phyloP scores from a whole-genome alignment of 2,888 invertebrate genomes.

The Heliconius cydno region DNA sequence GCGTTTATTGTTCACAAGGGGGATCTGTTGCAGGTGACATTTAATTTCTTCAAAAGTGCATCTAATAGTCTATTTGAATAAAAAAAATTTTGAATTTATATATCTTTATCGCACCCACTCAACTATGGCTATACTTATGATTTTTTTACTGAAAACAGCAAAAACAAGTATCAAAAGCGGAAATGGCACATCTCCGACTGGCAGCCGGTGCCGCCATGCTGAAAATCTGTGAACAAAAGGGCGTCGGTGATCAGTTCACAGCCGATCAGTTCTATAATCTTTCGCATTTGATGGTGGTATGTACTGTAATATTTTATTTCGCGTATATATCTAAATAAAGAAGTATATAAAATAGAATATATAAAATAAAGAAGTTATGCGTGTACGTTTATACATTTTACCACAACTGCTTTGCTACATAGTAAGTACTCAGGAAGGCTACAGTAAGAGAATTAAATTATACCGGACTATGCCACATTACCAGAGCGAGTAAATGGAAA shows the following conservation, averaged over 20 bases:
- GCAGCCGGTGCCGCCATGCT: slow-evolving; percentile 98
- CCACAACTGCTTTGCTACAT: too few relatives aligned
- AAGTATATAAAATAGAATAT: too few relatives aligned
- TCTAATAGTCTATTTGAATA: neutral
- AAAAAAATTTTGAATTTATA: too few relatives aligned
- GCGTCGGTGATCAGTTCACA: slow-evolving; percentile 96
- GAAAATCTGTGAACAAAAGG: slow-evolving; percentile 98
- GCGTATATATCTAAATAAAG: neutral
- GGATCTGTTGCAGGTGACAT: slow-evolving; percentile 86
- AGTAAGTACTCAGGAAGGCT: too few relatives aligned
- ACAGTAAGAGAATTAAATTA: too few relatives aligned
- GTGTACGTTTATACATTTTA: too few relatives aligned
- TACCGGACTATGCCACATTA: too few relatives aligned
- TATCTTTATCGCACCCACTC: too few relatives aligned
- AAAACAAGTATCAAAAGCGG: slow-evolving; percentile 90
- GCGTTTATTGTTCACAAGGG: slow-evolving; percentile 97
- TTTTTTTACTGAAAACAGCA: slow-evolving; percentile 77
- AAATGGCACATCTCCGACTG: slow-evolving; percentile 96
- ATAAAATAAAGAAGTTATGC: too few relatives aligned
- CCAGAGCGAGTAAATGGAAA: too few relatives aligned
- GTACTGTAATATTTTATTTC: slow-evolving; percentile 57
- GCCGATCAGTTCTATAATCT: slow-evolving; percentile 97
- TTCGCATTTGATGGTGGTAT: slow-evolving; percentile 93
- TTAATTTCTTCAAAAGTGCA: neutral
- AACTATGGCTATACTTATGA: neutral